Evolutionary conservation across 2,797 vertebrate species (phyloP).

Genomic region (Chloroceryle amazona): DNA sequence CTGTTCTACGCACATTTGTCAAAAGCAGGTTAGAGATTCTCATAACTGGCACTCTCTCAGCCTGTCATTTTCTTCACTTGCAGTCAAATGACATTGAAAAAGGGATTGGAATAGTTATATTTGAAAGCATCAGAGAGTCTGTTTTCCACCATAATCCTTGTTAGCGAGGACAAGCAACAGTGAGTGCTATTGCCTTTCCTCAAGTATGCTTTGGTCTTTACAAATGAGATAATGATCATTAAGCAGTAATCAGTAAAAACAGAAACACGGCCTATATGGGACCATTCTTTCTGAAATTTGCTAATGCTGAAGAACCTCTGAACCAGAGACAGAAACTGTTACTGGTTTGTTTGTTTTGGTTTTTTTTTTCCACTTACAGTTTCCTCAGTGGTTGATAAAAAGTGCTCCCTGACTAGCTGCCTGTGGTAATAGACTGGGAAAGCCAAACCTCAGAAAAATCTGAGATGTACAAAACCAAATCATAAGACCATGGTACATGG

Average conservation of each 20-base stretch:
- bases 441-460: conserved; percentile 11
- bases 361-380: neutral
- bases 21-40: neutral
- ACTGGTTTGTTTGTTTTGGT: neutral
- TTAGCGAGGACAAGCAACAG: neutral
- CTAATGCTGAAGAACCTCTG: neutral
- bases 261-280: neutral
- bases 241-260: neutral
- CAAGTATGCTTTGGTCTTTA: neutral
- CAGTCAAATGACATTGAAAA: neutral
- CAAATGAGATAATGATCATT: neutral
- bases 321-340: neutral
- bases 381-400: neutral
- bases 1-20: neutral
- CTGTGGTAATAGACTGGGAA: neutral
- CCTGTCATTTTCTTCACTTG: neutral
- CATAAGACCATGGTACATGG: neutral
- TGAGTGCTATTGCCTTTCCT: neutral
- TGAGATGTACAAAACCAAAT: neutral
- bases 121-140: neutral
- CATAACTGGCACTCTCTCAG: neutral
- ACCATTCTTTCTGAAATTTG: neutral
- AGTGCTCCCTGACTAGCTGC: neutral
- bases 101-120: neutral
- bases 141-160: neutral